These are phyloP conservation scores for Sebastes ruberrimus DNA, from an alignment of 2,797 vertebrate genomes.

Conservation along the genomic window DNA sequence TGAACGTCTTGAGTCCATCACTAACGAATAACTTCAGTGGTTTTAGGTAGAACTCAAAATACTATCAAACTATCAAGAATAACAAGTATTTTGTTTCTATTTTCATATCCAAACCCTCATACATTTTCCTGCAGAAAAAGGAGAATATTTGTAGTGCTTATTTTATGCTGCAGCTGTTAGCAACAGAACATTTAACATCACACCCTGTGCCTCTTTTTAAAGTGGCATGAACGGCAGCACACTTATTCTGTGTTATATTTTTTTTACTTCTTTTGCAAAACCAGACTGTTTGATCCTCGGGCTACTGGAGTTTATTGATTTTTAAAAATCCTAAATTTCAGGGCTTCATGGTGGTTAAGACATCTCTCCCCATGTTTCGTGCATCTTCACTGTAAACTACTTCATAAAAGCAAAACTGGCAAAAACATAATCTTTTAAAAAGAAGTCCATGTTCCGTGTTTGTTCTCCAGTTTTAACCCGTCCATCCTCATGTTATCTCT, in stretches of 20 bases:
- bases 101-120: neutral
- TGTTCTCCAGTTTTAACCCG: neutral
- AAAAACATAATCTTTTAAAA: neutral
- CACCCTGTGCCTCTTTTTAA: neutral
- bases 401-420: neutral
- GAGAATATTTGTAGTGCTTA: neutral
- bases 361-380: neutral
- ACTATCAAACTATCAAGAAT: neutral
- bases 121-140: neutral
- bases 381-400: no score
- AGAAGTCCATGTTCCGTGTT: neutral
- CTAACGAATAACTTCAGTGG: no score
- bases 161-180: neutral
- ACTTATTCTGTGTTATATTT: neutral
- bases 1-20: no score
- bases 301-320: neutral
- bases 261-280: neutral
- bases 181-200: neutral
- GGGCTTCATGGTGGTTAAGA: neutral
- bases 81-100: neutral
- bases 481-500: neutral
- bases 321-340: neutral
- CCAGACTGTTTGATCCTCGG: neutral
- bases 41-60: neutral
- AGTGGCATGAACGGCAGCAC: no score